phyloP scores from a whole-genome alignment of 2,113 vertebrate genomes.

The Macrotis lagotis region DNA sequence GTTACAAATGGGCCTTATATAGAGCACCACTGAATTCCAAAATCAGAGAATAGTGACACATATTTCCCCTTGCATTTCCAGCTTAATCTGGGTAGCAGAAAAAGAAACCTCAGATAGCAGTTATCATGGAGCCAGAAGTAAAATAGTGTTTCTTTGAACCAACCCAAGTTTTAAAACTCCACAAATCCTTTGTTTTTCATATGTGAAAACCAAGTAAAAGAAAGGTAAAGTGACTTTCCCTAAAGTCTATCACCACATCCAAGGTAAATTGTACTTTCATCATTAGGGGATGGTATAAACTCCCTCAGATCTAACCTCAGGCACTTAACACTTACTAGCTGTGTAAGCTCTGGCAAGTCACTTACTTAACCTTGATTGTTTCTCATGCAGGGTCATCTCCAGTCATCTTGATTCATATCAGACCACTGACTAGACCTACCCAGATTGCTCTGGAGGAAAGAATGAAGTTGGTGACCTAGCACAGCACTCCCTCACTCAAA shows the following conservation, averaged over 20 bases:
- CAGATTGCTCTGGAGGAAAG: too few relatives aligned
- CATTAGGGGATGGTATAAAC: not conserved
- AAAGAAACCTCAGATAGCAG: not conserved
- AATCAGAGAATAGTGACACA: not conserved
- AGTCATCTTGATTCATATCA: too few relatives aligned
- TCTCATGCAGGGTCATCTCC: too few relatives aligned
- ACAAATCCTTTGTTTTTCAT: not conserved
- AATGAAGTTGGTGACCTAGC: too few relatives aligned
- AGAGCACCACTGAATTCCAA: not conserved
- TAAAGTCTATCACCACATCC: not conserved
- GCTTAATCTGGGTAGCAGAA: not conserved
- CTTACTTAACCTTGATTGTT: too few relatives aligned
- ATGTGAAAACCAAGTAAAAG: not conserved
- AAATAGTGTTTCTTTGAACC: not conserved
- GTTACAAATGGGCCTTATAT: not conserved
- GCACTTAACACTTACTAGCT: too few relatives aligned
- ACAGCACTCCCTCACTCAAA: too few relatives aligned
- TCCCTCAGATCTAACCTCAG: too few relatives aligned
- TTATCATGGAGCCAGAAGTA: not conserved
- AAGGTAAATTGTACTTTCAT: not conserved
- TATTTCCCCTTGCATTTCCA: not conserved
- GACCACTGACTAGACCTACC: too few relatives aligned
- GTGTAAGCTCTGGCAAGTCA: too few relatives aligned
- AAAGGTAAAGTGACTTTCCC: not conserved
- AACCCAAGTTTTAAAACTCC: not conserved